phyloP scores from a whole-genome alignment of 2,113 vertebrate species.

The Alces alces region DNA sequence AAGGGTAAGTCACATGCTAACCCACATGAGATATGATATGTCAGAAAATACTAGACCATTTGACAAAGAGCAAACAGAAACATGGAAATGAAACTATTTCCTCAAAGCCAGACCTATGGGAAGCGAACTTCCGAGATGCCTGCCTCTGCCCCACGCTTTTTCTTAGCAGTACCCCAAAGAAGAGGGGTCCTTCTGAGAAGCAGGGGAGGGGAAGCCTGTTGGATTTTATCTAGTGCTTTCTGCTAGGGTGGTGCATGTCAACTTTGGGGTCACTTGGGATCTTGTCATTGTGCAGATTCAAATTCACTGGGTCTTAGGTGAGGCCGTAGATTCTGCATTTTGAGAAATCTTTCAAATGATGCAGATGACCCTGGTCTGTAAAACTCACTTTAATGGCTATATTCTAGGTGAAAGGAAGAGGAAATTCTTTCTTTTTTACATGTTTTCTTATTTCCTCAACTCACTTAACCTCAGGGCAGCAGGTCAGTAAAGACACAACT shows the following conservation, averaged over 20 bases:
- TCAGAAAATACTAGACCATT: neutral
- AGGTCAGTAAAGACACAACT: neutral
- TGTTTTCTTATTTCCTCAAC: neutral
- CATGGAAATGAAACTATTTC: neutral
- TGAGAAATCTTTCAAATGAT: neutral
- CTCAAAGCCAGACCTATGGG: neutral
- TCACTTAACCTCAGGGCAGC: too few species aligned
- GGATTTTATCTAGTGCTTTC: neutral
- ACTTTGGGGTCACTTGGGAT: rapidly evolving
- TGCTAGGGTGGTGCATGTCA: neutral
- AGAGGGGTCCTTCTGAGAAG: neutral
- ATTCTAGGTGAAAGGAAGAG: neutral
- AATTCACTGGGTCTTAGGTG: rapidly evolving
- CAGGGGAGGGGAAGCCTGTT: neutral
- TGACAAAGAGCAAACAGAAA: neutral
- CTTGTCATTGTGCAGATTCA: too few species aligned
- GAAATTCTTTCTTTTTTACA: neutral
- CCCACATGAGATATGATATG: neutral
- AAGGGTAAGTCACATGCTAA: neutral
- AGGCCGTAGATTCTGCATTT: neutral
- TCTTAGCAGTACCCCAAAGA: neutral
- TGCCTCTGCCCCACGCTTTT: neutral
- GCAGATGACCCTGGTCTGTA: neutral
- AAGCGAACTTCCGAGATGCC: neutral
- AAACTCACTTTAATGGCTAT: neutral